phyloP scores from a whole-genome alignment of 2,797 vertebrate species.

The Vipera latastei region DNA sequence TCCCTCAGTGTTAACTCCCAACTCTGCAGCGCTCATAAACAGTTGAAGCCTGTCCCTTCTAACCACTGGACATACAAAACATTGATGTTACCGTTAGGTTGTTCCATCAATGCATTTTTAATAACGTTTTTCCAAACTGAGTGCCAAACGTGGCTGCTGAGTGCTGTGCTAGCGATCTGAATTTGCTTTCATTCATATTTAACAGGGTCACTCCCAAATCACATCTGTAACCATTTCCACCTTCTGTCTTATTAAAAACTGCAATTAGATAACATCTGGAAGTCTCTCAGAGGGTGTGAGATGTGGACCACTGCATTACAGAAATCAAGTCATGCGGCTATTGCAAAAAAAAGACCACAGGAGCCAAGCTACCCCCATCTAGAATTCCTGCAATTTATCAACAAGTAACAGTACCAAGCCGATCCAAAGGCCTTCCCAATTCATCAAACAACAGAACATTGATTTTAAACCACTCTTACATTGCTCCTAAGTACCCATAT shows the following conservation, averaged over 20 bases:
- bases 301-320: background rate
- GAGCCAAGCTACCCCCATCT: background rate
- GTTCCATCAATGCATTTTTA: background rate
- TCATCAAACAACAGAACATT: background rate
- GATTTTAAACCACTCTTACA: background rate
- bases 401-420: background rate
- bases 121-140: background rate
- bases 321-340: background rate
- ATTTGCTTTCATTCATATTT: background rate
- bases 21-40: background rate
- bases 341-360: background rate
- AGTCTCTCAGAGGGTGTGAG: background rate
- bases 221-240: background rate
- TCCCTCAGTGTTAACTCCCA: background rate
- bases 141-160: background rate
- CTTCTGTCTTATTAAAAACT: background rate
- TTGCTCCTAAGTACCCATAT: background rate
- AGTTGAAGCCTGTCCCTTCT: background rate
- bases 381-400: background rate
- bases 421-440: background rate
- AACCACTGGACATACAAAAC: background rate
- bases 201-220: background rate
- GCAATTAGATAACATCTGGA: background rate
- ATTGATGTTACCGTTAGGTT: background rate
- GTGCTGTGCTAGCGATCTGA: background rate